phyloP scores from a whole-genome alignment of 2,113 vertebrate genomes.

The Stigmatopora argus region DNA sequence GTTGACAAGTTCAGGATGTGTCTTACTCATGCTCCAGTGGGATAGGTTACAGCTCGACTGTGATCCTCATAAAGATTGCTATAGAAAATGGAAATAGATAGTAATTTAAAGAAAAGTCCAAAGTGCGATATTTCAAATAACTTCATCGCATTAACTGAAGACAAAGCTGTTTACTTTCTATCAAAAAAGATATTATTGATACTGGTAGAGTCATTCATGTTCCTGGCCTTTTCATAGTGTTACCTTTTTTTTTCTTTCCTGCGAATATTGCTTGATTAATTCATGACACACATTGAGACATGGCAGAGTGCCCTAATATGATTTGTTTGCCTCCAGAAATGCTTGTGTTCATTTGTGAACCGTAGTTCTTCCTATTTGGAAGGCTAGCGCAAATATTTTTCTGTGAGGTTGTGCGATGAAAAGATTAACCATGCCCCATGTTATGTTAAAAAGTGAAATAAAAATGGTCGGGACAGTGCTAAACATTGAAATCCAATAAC shows the following conservation, averaged over 20 bases:
- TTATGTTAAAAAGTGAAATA: slow-evolving; percentile 5
- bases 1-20: not conserved
- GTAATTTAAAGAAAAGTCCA: too few relatives aligned
- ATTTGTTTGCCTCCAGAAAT: not conserved
- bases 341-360: not conserved
- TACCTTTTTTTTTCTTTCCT: not conserved
- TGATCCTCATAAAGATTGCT: too few relatives aligned
- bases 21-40: too few relatives aligned
- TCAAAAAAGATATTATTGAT: not conserved
- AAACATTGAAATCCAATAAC: not conserved
- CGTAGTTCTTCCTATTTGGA: not conserved
- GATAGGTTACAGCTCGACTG: too few relatives aligned
- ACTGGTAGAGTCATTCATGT: not conserved
- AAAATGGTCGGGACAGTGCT: not conserved
- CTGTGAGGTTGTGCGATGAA: not conserved
- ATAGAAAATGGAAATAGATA: too few relatives aligned
- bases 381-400: not conserved
- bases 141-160: too few relatives aligned
- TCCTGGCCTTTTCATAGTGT: not conserved
- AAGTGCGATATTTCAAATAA: too few relatives aligned
- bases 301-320: not conserved
- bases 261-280: not conserved
- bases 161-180: too few relatives aligned
- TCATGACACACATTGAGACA: not conserved
- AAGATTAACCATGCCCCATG: not conserved